Percentiles rank a stretch among this genome's conserved stretches.
Conservation (phyloP, 2,888 invertebrate species). For the Esperia sulphurella region DNA sequence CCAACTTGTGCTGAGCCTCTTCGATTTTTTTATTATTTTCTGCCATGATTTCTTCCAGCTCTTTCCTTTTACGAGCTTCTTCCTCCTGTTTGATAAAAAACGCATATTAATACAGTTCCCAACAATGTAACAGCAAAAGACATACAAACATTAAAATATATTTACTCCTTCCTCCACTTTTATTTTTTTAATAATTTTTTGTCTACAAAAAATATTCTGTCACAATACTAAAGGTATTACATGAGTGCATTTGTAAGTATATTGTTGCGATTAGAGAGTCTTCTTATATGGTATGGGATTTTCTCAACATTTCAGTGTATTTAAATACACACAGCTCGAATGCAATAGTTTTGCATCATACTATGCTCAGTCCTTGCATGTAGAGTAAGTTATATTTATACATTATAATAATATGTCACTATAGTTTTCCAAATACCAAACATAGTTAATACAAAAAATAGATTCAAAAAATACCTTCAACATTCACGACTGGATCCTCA, state of each 20-base stretch:
- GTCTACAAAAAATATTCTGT: too few relatives aligned
- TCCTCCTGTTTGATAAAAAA: conserved; percentile 93
- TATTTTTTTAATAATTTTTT: too few relatives aligned
- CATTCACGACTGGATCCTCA: conserved; percentile 67
- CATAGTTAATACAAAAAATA: conserved; percentile 69
- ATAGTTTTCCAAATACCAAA: conserved; percentile 32
- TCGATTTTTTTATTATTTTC: conserved; percentile 99
- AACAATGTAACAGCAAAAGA: conserved; percentile 11
- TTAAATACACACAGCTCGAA: too few relatives aligned
- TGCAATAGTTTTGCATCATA: too few relatives aligned
- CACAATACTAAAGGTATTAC: too few relatives aligned
- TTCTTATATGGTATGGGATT: too few relatives aligned
- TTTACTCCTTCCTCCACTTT: not conserved
- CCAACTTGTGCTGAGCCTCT: conserved; percentile 97
- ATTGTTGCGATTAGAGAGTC: too few relatives aligned
- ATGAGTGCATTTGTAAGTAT: too few relatives aligned
- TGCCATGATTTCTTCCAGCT: conserved; percentile 96
- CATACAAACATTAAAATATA: not conserved
- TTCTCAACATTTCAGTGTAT: too few relatives aligned
- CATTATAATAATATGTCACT: conserved; percentile 12
- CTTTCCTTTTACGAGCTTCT: conserved; percentile 96
- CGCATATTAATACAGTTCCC: conserved; percentile 51
- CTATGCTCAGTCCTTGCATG: too few relatives aligned
- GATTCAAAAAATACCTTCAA: conserved; percentile 76
- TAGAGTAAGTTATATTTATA: not conserved